Evolutionary conservation across 2,113 vertebrate species (phyloP), one percentile per base, ranked within the genome.

Genomic region (Hepsetus odoe): DNA sequence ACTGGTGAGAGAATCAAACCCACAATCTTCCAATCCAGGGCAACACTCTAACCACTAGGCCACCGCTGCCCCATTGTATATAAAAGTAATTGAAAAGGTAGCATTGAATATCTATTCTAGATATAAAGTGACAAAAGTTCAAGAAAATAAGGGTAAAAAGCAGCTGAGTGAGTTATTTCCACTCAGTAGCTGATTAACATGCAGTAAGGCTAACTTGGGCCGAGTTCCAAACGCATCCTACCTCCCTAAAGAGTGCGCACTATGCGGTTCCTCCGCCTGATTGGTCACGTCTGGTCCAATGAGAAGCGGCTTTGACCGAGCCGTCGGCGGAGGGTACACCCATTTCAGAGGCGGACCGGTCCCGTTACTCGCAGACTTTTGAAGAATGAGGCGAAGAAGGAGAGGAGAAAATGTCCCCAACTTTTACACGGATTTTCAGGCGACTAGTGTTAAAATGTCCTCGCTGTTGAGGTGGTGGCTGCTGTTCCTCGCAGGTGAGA

Each of bases 301-400:
- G 24, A n/a, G 51, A 24, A 38, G 9, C 6, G 10, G 14, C 46
- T 74, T 46, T 38, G 38, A 74, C 53, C 11, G 6, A 49, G 16
- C 35, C 9, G 46, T 9, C 3, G 18, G 16, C 51, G 14, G 0
- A 8, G 33, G 12, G n/a, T 14, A 44, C 22, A 70, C 13, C 61
- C 13, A 24, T 80, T 73, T 86, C 72, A 49, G 72, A 82, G 87
- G 74, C 89, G 89, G 90, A 90, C 87, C 85, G 79, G 85, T 89
- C 90, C 91, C 70, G 82, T 75, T 82, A 74, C 44, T 66, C 32
- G 5, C 58, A 35, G n/a, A 13, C 18, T 6, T 26, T 62, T 72
- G 46, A 46, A 73, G 56, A 71, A 81, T 72, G 59, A 72, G 55
- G 46, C 42, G 70, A 38, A 74, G 16, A 61, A 28, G 74, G 38